Evolutionary conservation across 2,888 invertebrate genomes (phyloP).

Genomic region (Syritta pipiens): DNA sequence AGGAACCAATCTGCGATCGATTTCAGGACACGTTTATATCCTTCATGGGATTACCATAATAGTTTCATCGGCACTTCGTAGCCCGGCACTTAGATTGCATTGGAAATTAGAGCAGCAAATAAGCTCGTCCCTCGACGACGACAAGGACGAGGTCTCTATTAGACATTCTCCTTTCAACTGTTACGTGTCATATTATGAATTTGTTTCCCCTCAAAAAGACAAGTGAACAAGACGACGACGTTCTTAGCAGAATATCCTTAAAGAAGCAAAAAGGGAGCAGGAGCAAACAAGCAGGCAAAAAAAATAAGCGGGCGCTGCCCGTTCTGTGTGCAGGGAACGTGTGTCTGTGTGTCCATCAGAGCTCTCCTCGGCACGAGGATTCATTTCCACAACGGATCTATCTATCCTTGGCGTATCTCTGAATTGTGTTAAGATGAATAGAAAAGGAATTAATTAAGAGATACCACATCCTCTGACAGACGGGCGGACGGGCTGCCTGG

Average conservation of each 20-base stretch:
- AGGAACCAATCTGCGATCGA: slow-evolving; percentile 49
- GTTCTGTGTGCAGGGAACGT: not conserved
- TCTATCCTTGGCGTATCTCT: slow-evolving; percentile 16
- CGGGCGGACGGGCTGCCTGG: not conserved
- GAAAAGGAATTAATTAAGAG: slow-evolving; percentile 37
- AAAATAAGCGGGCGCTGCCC: not conserved
- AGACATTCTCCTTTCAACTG: not conserved
- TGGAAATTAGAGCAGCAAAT: slow-evolving; percentile 34
- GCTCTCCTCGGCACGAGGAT: not conserved
- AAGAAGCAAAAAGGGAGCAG: not conserved
- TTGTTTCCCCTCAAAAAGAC: slow-evolving; percentile 9
- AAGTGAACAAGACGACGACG: too few species aligned
- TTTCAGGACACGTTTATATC: slow-evolving; percentile 60
- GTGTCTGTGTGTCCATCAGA: not conserved
- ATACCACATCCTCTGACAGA: slow-evolving; percentile 20
- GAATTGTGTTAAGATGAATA: slow-evolving; percentile 34
- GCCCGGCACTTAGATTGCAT: slow-evolving; percentile 36
- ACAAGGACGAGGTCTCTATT: not conserved
- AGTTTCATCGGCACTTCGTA: not conserved
- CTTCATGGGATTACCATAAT: slow-evolving; percentile 43
- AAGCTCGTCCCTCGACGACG: not conserved
- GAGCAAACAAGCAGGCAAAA: not conserved
- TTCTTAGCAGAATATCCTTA: slow-evolving; percentile 7
- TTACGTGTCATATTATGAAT: slow-evolving; percentile 57
- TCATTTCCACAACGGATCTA: not conserved